These are phyloP conservation scores for Philaethria dido DNA, from an alignment of 2,888 invertebrate genomes.

Conservation along the genomic window DNA sequence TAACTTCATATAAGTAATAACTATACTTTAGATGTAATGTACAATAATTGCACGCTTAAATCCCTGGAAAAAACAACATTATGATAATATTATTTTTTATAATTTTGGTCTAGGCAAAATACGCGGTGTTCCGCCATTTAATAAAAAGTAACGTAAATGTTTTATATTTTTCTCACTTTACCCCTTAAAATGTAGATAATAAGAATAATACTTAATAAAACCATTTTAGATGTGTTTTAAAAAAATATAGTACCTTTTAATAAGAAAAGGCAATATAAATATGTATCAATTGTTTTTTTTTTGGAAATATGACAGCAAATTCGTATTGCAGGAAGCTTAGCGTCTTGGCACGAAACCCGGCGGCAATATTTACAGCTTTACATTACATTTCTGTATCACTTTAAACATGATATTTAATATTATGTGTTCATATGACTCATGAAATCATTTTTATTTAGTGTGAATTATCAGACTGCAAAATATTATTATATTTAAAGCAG, in stretches of 20 bases:
- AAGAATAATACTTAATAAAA: too few species aligned
- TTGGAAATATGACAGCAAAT: conserved; percentile 59
- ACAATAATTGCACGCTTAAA: neutral
- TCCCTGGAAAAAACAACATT: too few species aligned
- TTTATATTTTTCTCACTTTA: too few species aligned
- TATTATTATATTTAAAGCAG: conserved; percentile 28
- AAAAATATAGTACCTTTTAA: neutral
- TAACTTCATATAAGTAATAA: neutral
- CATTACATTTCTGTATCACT: conserved; percentile 48
- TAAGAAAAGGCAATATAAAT: conserved; percentile 10
- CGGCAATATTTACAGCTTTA: conserved; percentile 51
- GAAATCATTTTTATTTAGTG: conserved; percentile 38
- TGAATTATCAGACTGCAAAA: conserved; percentile 24
- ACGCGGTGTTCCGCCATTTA: too few species aligned
- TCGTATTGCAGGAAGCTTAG: conserved; percentile 51
- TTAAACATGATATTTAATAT: conserved; percentile 42
- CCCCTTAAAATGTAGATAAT: too few species aligned
- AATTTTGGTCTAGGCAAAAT: too few species aligned
- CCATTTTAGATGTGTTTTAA: too few species aligned
- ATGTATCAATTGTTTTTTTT: conserved; percentile 38
- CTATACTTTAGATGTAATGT: neutral
- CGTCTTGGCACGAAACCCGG: conserved; percentile 55
- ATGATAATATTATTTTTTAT: neutral
- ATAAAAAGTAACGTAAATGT: too few species aligned
- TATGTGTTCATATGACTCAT: conserved; percentile 41